Evolutionary conservation across 2,888 invertebrate species (phyloP).

Genomic region (Drosophila trichaetosa): DNA sequence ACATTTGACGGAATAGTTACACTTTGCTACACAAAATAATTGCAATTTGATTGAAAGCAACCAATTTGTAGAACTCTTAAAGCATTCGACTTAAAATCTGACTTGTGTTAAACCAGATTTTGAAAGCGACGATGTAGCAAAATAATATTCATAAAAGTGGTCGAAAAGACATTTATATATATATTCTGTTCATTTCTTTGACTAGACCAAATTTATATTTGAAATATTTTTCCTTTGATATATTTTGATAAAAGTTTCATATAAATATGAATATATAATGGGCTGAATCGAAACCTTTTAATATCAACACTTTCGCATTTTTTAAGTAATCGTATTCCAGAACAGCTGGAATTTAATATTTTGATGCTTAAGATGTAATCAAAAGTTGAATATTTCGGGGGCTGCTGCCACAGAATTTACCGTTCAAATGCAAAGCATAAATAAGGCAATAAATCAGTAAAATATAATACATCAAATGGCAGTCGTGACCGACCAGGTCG

Average conservation of each 20-base stretch:
- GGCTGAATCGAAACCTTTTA: not conserved
- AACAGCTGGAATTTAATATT: not conserved
- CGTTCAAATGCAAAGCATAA: slow-evolving; percentile 60
- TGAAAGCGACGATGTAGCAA: not conserved
- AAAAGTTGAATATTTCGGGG: slow-evolving; percentile 48
- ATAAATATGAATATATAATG: not conserved
- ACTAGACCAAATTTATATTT: not conserved
- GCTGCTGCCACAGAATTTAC: slow-evolving; percentile 42
- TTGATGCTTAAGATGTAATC: slow-evolving; percentile 49
- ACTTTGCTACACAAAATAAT: not conserved
- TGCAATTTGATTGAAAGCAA: slow-evolving; percentile 5
- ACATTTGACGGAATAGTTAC: slow-evolving; percentile 19
- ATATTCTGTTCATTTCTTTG: not conserved
- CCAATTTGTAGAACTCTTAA: not conserved
- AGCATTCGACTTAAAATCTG: not conserved
- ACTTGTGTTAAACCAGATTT: not conserved
- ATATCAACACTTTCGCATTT: not conserved
- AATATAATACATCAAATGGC: slow-evolving; percentile 76
- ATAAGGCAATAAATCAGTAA: slow-evolving; percentile 75
- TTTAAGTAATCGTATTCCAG: not conserved
- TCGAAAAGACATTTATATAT: too few species aligned
- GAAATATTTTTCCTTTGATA: not conserved
- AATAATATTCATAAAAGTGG: not conserved
- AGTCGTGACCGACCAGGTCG: slow-evolving; percentile 18
- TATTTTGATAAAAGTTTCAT: not conserved